Conservation (phyloP, 2,797 vertebrate species). For the Enoplosus armatus region DNA sequence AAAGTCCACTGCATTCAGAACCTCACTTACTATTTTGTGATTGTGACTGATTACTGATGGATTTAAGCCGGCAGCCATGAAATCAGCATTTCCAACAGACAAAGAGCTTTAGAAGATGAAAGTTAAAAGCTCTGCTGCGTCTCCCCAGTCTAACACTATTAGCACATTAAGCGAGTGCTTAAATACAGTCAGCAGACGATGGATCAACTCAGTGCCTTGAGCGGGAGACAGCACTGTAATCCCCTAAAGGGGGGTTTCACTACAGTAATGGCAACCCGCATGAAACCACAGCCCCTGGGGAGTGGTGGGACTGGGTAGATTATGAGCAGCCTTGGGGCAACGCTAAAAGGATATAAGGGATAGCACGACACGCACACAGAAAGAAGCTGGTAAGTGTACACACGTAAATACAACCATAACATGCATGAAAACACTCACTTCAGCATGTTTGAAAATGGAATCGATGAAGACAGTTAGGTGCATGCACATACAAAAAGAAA, state of each 20-base stretch:
- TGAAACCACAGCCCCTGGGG: conserved; percentile 70
- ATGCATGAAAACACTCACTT: conserved; percentile 29
- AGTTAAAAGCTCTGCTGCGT: conserved; percentile 68
- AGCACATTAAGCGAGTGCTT: conserved; percentile 75
- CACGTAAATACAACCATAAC: conserved; percentile 26
- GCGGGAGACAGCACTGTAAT: conserved; percentile 70
- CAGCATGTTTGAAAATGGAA: conserved; percentile 6
- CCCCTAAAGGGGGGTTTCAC: conserved; percentile 67
- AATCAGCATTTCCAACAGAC: conserved; percentile 65
- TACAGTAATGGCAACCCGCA: conserved; percentile 75
- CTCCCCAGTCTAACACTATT: conserved; percentile 70
- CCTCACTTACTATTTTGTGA: conserved; percentile 39
- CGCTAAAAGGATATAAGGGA: too few species aligned
- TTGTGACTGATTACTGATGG: conserved; percentile 29
- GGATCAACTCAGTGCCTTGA: conserved; percentile 72
- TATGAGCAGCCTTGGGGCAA: conserved; percentile 68
- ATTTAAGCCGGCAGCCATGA: conserved; percentile 52
- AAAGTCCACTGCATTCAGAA: conserved; percentile 19
- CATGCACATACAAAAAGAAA: conserved; percentile 6
- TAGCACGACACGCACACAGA: neutral
- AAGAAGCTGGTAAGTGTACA: conserved; percentile 7
- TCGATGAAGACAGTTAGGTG: neutral
- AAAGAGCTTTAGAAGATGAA: conserved; percentile 65
- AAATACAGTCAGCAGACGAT: conserved; percentile 78
- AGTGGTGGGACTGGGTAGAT: conserved; percentile 72